Percentiles rank a stretch among this genome's conserved stretches.
These are phyloP conservation scores for Aplocera efformata DNA, from an alignment of 2,888 invertebrate genomes.

Conservation along the genomic window DNA sequence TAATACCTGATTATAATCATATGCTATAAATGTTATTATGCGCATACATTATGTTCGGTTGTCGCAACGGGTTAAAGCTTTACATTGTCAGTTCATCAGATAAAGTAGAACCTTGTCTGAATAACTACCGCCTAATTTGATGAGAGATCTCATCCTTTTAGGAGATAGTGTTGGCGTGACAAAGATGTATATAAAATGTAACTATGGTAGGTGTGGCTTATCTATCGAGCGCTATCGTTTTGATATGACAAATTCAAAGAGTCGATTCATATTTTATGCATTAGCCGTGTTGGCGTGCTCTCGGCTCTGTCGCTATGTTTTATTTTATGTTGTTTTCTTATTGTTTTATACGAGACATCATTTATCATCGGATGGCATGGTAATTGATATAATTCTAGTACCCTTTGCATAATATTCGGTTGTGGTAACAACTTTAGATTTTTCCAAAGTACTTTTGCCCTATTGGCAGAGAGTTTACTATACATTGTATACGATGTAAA, in stretches of 20 bases:
- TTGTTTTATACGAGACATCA: conserved; percentile 15
- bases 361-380: conserved; percentile 14
- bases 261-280: conserved; percentile 72
- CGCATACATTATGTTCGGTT: conserved; percentile 48
- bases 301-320: conserved; percentile 37
- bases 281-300: conserved; percentile 51
- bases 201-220: conserved; percentile 45
- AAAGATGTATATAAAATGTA: conserved; percentile 21
- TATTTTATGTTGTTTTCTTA: conserved; percentile 22
- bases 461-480: too few species aligned
- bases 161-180: conserved; percentile 11
- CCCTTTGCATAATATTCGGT: not conserved
- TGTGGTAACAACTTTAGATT: not conserved
- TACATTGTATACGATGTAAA: too few species aligned
- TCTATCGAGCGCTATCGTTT: conserved; percentile 54
- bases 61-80: conserved; percentile 50
- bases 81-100: conserved; percentile 17
- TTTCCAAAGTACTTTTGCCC: too few species aligned
- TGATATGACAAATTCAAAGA: conserved; percentile 71
- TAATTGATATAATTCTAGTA: conserved; percentile 1
- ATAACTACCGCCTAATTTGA: conserved; percentile 4
- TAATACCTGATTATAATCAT: conserved; percentile 30
- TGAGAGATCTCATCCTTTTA: conserved; percentile 1
- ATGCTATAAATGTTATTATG: conserved; percentile 46
- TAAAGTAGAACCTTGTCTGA: conserved; percentile 17